A percentile compares a stretch with the other conserved stretches of the same genome.
These are phyloP conservation scores for Drosophila macrothrix DNA, from an alignment of 2,888 invertebrate species.

Conservation along the genomic window DNA sequence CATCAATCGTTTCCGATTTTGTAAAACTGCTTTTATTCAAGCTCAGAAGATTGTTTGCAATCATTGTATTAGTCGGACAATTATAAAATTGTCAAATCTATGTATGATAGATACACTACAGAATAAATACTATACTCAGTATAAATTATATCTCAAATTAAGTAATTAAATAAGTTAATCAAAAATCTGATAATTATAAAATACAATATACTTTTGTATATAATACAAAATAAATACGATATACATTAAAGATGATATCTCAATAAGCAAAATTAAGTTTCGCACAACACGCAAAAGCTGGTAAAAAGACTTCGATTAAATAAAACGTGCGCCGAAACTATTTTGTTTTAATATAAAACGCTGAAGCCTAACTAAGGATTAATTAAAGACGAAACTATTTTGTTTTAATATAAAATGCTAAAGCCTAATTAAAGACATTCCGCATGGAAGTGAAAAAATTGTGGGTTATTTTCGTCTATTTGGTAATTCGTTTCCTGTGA, in stretches of 20 bases:
- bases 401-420: not conserved
- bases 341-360: not conserved
- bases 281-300: not conserved
- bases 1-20: not conserved
- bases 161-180: not conserved
- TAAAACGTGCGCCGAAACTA: not conserved
- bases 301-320: not conserved
- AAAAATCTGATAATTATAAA: not conserved
- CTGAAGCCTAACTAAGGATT: not conserved
- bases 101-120: too few species aligned
- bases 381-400: not conserved
- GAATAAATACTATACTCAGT: not conserved
- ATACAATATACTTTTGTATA: not conserved
- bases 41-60: not conserved
- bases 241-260: not conserved
- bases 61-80: not conserved
- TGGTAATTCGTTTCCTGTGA: not conserved
- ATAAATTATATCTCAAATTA: not conserved
- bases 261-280: not conserved
- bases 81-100: not conserved
- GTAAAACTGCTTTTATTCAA: not conserved
- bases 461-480: not conserved
- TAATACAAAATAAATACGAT: not conserved
- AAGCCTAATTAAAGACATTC: conserved; percentile 8
- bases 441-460: conserved; percentile 16